phyloP scores from a whole-genome alignment of 53 echinoderm and acorn worm genomes.

The Arbacia lixula region DNA sequence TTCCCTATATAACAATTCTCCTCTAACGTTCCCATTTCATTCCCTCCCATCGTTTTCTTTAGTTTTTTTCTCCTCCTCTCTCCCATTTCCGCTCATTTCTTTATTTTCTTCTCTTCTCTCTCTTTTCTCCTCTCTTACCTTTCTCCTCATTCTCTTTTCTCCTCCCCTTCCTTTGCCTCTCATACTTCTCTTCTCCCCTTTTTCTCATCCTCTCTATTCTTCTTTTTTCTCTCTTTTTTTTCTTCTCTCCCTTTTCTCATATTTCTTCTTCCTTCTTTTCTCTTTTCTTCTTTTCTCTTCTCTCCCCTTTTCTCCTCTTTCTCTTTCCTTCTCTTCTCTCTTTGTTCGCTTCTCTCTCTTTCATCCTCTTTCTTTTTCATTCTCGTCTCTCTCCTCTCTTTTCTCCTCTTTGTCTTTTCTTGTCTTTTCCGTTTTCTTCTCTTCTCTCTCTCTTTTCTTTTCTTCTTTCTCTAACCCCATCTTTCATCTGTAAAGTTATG shows the following conservation, averaged over 20 bases:
- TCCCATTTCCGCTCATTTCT: neutral
- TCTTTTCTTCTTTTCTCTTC: neutral
- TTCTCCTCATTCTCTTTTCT: neutral
- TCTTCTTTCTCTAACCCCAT: neutral
- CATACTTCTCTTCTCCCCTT: neutral
- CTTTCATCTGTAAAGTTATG: too few species aligned
- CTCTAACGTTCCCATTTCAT: neutral
- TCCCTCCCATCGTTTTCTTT: neutral
- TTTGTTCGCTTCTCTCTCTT: neutral
- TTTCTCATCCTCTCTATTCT: neutral
- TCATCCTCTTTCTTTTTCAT: neutral
- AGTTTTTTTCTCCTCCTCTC: neutral
- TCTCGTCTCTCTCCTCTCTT: neutral
- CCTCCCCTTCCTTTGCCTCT: neutral
- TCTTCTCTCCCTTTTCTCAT: neutral
- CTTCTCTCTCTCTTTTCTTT: neutral
- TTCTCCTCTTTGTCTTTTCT: neutral
- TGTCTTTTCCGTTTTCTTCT: neutral
- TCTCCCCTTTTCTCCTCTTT: neutral
- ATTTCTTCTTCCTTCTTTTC: too few species aligned
- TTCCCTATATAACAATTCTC: too few species aligned
- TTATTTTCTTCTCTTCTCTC: neutral
- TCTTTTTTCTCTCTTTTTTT: too few species aligned
- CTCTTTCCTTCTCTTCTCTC: neutral
- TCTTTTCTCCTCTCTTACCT: neutral